Evolutionary conservation across 2,113 vertebrate species (phyloP), one percentile per base, ranked within the genome.

Genomic region (Oryzias javanicus): DNA sequence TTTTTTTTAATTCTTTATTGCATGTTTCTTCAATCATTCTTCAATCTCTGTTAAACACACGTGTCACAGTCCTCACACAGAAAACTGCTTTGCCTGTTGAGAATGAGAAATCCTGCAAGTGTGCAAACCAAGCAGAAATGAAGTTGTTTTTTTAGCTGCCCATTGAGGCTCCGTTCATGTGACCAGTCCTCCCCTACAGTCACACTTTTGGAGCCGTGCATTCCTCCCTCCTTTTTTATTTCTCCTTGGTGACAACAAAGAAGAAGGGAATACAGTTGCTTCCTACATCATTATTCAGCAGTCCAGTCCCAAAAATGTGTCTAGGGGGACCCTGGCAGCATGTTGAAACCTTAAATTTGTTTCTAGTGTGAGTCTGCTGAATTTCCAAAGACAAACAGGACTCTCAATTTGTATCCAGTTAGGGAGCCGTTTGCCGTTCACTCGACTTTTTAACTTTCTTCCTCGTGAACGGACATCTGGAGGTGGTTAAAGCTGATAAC

Each of bases 81-180:
- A 35, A 35, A 35, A 3, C 35, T 35, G 12, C 35, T 35, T 35
- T 13, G 1, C 10, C 10, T 35, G 35, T 8, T 35, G 3, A 35
- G 35, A 12, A 35, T 8, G 35, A 35, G 10, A 35, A 35, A 35
- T 35, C 35, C 35, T 12, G 35, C 35, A 12, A 35, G 35, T 12
- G 2, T 35, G 29, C 8, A 35, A 35, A 10, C 8, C 29, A 35
- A 35, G 8, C 29, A 35, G 2, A 35, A 35, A 35, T 35, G 12
- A 35, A 27, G 25, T 27, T 3, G 35, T 35, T 35, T 35, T 35
- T 35, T 35, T 35, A 12, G 35, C 35, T 35, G 8, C 8, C 35
- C 3, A 8, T 12, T 35, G 35, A 35, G 10, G 86, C 76, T 49
- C 47, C 18, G 1, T 56, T 90, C 88, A 89, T 84, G 86, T 86